Percentiles rank a stretch among this genome's conserved stretches.
Evolutionary conservation across 2,113 vertebrate species (phyloP).

Genomic region (Cepphus grylle): DNA sequence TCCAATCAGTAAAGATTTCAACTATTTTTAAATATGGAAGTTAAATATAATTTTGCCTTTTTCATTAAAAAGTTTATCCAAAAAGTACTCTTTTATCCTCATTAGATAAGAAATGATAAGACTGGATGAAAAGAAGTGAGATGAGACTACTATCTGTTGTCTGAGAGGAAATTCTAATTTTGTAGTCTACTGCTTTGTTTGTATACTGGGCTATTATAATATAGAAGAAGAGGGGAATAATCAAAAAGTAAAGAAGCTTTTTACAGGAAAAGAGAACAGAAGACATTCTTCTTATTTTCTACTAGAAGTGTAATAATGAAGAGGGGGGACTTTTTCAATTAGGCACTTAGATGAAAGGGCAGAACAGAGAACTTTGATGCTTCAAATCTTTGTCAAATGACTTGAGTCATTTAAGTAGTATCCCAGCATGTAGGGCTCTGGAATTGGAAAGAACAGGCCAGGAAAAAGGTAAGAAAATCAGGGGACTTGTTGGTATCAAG

Average conservation of each 20-base stretch:
- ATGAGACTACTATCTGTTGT: neutral
- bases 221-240: neutral
- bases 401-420: neutral
- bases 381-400: neutral
- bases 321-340: neutral
- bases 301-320: neutral
- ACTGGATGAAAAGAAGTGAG: neutral
- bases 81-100: neutral
- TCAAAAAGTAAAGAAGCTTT: neutral
- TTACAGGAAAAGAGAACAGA: neutral
- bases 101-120: neutral
- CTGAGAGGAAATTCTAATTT: neutral
- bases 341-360: neutral
- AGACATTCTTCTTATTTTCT: neutral
- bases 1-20: neutral
- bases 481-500: neutral
- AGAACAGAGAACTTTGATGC: neutral
- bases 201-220: neutral
- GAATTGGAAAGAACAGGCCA: neutral
- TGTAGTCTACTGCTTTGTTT: neutral
- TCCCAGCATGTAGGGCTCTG: neutral
- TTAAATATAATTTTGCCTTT: neutral
- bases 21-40: neutral
- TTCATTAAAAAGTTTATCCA: neutral
- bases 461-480: neutral